These are phyloP conservation scores for Cosmorhoe ocellata DNA, from an alignment of 2,888 invertebrate genomes.

Conservation along the genomic window DNA sequence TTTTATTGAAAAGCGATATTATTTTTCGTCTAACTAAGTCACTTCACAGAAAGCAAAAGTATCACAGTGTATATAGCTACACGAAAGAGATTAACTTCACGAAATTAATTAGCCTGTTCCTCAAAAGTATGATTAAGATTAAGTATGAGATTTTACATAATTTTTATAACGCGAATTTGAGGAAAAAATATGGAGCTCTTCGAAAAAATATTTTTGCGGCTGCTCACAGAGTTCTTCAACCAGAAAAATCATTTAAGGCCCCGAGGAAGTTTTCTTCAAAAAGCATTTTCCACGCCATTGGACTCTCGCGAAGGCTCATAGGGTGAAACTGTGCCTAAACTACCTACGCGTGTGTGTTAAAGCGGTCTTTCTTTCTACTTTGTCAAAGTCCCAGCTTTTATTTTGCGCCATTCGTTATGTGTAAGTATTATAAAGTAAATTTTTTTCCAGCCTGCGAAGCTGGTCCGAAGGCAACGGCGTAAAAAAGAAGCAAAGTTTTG, in stretches of 20 bases:
- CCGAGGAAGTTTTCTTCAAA: conserved; percentile 43
- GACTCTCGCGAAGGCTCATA: conserved; percentile 26
- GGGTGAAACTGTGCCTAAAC: conserved; percentile 27
- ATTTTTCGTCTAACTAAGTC: too few species aligned
- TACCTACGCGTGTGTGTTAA: conserved; percentile 18
- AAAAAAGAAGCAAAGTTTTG: background rate
- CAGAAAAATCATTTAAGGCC: conserved; percentile 46
- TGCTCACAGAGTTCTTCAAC: conserved; percentile 38
- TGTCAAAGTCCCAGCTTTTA: conserved; percentile 22
- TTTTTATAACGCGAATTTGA: too few species aligned
- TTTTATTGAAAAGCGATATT: too few species aligned
- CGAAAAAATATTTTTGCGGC: conserved; percentile 30
- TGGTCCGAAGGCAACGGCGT: background rate
- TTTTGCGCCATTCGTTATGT: conserved; percentile 3
- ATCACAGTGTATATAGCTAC: too few species aligned
- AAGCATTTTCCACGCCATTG: conserved; percentile 49
- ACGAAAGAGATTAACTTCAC: too few species aligned
- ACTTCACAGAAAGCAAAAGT: too few species aligned
- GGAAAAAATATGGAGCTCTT: conserved; percentile 6
- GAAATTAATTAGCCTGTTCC: too few species aligned
- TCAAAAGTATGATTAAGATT: too few species aligned
- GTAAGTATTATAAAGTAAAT: conserved; percentile 4
- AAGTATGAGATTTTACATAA: too few species aligned
- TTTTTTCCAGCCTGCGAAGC: background rate
- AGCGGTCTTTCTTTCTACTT: conserved; percentile 22